These are phyloP conservation scores for Fissipunctia ypsillon DNA, from an alignment of 2,888 invertebrate species.

Conservation along the genomic window DNA sequence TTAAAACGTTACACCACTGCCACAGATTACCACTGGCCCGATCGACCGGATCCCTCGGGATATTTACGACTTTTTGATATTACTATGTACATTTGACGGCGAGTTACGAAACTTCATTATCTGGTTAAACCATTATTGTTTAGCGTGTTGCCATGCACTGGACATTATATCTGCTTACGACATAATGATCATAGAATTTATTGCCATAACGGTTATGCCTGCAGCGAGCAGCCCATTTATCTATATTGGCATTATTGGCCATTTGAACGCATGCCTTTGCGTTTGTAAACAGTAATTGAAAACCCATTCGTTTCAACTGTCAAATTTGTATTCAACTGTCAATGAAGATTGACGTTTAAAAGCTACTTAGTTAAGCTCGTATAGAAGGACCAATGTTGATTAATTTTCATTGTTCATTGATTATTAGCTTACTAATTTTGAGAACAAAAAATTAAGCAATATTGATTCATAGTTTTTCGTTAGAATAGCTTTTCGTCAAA, in stretches of 20 bases:
- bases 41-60: background rate
- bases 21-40: background rate
- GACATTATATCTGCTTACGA: constrained; percentile 52
- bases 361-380: background rate
- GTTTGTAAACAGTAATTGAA: constrained; percentile 49
- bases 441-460: background rate
- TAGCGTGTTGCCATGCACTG: constrained; percentile 31
- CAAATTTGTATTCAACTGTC: constrained; percentile 48
- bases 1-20: constrained; percentile 1
- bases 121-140: constrained; percentile 41
- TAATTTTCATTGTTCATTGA: background rate
- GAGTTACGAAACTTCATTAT: constrained; percentile 30
- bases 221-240: constrained; percentile 50
- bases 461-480: background rate
- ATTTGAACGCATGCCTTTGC: constrained; percentile 47
- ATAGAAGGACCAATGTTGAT: background rate
- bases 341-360: constrained; percentile 45
- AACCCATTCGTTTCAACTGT: constrained; percentile 55
- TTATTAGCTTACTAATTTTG: background rate
- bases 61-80: constrained; percentile 26
- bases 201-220: constrained; percentile 36
- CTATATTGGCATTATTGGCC: constrained; percentile 57
- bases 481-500: background rate
- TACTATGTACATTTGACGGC: background rate
- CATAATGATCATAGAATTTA: constrained; percentile 57